These are phyloP conservation scores for Dromius quadrimaculatus DNA, from an alignment of 2,888 invertebrate genomes.

Conservation along the genomic window DNA sequence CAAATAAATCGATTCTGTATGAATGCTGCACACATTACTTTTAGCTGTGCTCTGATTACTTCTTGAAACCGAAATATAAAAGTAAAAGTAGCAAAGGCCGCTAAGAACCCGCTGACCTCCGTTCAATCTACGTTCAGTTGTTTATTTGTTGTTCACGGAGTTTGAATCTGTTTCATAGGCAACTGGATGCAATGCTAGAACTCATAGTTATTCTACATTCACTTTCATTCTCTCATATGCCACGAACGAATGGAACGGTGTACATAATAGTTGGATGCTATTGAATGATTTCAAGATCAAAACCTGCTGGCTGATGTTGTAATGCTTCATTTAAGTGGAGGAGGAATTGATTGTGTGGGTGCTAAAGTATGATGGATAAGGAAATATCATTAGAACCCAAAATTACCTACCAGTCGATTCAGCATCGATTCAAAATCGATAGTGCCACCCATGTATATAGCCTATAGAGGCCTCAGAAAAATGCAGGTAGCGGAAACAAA, in stretches of 20 bases:
- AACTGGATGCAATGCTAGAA: conserved; percentile 1
- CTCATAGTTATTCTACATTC: conserved; percentile 12
- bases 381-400: too few species aligned
- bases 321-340: neutral
- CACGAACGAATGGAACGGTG: neutral
- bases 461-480: too few species aligned
- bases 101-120: conserved; percentile 1
- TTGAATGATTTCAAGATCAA: neutral
- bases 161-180: neutral
- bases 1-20: too few species aligned
- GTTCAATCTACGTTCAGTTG: neutral
- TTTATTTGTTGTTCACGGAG: neutral
- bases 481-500: too few species aligned
- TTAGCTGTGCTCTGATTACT: conserved; percentile 29
- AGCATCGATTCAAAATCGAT: neutral
- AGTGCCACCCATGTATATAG: too few species aligned
- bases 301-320: neutral
- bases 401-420: too few species aligned
- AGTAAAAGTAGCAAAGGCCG: conserved; percentile 32
- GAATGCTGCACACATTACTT: neutral
- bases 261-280: neutral
- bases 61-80: conserved; percentile 29
- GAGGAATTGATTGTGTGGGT: neutral
- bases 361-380: too few species aligned
- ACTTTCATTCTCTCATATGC: conserved; percentile 19